Percentiles rank a stretch among this genome's conserved stretches.
These are phyloP conservation scores for Graphium colonna DNA, from an alignment of 2,888 invertebrate genomes.

Conservation along the genomic window DNA sequence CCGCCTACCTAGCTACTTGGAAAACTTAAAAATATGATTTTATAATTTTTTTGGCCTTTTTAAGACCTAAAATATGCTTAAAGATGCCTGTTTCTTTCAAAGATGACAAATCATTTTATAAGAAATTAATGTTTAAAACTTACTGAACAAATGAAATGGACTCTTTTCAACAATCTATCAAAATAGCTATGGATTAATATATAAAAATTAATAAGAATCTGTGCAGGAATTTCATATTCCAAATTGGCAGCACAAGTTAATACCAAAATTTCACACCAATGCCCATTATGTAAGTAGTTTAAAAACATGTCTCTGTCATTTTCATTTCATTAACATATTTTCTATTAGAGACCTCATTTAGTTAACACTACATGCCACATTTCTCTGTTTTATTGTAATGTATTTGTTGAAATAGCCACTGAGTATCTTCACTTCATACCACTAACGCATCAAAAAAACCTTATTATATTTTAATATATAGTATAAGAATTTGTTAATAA, in stretches of 20 bases:
- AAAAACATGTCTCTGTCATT: conserved; percentile 1
- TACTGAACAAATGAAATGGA: too few relatives aligned
- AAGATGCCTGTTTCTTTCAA: not conserved
- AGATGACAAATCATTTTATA: too few relatives aligned
- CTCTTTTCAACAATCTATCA: not conserved
- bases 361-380: not conserved
- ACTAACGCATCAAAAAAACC: too few relatives aligned
- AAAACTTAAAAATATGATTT: too few relatives aligned
- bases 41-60: too few relatives aligned
- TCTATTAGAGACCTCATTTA: not conserved
- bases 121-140: too few relatives aligned
- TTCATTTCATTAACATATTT: not conserved
- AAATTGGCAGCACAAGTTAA: conserved; percentile 16
- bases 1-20: too few relatives aligned
- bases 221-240: conserved; percentile 6
- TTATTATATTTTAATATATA: too few relatives aligned
- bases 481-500: too few relatives aligned
- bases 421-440: too few relatives aligned
- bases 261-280: conserved; percentile 4
- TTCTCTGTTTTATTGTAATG: not conserved
- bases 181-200: not conserved
- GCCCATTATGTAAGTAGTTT: conserved; percentile 16
- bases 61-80: conserved; percentile 19
- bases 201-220: conserved; percentile 2
- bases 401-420: not conserved